Base-by-base conservation (phyloP, 2,797 vertebrate species). In the Pyrocephalus nanus region DNA sequence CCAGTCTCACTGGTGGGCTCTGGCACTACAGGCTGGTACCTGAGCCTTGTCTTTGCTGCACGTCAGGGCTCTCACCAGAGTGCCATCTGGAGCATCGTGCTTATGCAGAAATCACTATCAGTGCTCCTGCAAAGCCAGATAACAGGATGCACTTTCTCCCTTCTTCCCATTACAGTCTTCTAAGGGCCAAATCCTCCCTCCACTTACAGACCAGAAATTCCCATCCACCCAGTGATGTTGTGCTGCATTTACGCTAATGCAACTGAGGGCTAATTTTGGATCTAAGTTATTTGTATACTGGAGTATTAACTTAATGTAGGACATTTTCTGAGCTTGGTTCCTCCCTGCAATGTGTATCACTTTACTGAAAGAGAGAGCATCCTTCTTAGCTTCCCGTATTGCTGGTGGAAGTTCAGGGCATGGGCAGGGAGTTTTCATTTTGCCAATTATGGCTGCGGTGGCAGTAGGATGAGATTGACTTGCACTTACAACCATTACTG, bases 291-390 rank as follows among this genome's bases (percentile, higher is more conserved):
- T 86, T 88, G 86, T 94, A 72, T 32, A 16, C 72, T 70, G 1
- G 0, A 66, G 78, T 92, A 96, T 92, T 94, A 96, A 95, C 75
- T 94, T 96, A 93, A 94, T 92, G 92, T 50, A 82, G 91, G 47
- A 58, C 79, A 71, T 95, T 96, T 96, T 97, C 91, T 86, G 78
- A 86, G 89, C 80, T 73, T 8, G 1, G 48, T 58, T 89, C 88
- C 81, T 79, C 92, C 92, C 75, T 83, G 72, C 76, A 75, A 27
- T 2, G 0, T 71, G 14, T 94, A 90, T 96, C 96, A 90, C 69
- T 82, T 95, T 95, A 89, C 94, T 92, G 92, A 93, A 86, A 93
- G 90, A 0, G 1, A 82, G 60, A 91, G 53, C n/a, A 73, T 79
- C 77, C 48, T 38, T 61, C 91, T 45, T 7, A 69, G 74, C 76